A percentile compares a stretch with the other conserved stretches of the same genome.
Conservation (phyloP, 92 coral and sea anemone genomes). For the Isaurus tuberculatus region DNA sequence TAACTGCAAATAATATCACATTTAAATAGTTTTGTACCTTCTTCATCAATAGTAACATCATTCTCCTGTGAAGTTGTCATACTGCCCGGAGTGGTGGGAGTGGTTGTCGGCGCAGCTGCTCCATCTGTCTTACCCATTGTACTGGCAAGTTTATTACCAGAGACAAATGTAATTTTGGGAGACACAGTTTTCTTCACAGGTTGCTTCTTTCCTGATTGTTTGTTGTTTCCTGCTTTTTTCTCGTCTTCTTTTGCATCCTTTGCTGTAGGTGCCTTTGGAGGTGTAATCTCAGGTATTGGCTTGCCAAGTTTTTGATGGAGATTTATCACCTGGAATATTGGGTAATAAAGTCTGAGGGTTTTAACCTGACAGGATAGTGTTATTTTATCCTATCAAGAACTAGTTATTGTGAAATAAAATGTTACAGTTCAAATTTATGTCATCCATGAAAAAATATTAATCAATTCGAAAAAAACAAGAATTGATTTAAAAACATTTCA, state of each 20-base stretch:
- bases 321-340: constrained; percentile 78
- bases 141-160: constrained; percentile 88
- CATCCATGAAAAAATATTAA: no score
- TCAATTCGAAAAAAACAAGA: no score
- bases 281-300: constrained; percentile 95
- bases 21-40: not conserved
- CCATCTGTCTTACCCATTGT: constrained; percentile 69
- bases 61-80: constrained; percentile 9
- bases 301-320: constrained; percentile 95
- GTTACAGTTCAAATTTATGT: no score
- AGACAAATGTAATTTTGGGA: constrained; percentile 95
- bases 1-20: not conserved
- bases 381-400: no score
- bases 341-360: not conserved
- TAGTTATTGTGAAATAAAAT: no score
- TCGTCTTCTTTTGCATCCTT: constrained; percentile 80
- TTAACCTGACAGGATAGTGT: no score
- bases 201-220: constrained; percentile 63
- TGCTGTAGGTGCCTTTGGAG: constrained; percentile 80
- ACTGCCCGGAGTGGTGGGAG: constrained; percentile 25
- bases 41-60: constrained; percentile 38
- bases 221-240: constrained; percentile 64
- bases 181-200: constrained; percentile 73
- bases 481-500: no score
- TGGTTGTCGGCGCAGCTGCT: not conserved